These are phyloP conservation scores for Bombus affinis DNA, from an alignment of 1,140 invertebrate species.

Conservation along the genomic window DNA sequence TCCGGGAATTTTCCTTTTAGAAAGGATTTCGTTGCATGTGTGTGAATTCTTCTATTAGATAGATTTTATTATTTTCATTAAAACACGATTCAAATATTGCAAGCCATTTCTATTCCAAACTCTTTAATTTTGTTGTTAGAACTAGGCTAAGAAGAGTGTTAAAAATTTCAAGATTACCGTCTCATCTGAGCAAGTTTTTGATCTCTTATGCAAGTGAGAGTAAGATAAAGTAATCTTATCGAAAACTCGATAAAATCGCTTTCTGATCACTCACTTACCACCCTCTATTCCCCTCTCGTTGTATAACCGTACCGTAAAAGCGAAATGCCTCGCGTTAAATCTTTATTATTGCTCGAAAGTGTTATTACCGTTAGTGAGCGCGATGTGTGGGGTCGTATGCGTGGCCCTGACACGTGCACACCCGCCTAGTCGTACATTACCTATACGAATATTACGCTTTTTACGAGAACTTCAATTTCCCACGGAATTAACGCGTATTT, in stretches of 20 bases:
- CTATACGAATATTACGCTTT: conserved; percentile 44
- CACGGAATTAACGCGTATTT: conserved; percentile 35
- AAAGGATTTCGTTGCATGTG: too few species aligned
- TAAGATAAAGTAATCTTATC: not conserved
- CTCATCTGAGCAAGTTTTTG: not conserved
- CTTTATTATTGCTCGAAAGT: conserved; percentile 39
- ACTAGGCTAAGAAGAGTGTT: not conserved
- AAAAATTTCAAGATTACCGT: not conserved
- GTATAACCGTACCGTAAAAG: conserved; percentile 23
- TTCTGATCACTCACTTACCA: conserved; percentile 22
- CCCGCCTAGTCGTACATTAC: conserved; percentile 22
- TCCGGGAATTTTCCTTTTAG: too few species aligned
- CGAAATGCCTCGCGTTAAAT: conserved; percentile 38
- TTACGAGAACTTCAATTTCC: conserved; percentile 42
- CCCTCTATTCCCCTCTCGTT: not conserved
- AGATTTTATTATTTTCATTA: too few species aligned
- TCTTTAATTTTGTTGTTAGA: too few species aligned
- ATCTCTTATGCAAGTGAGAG: not conserved
- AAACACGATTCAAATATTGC: too few species aligned
- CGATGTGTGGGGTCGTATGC: not conserved
- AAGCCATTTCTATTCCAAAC: too few species aligned
- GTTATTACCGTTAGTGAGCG: conserved; percentile 28
- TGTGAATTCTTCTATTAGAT: too few species aligned
- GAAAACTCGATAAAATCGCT: conserved; percentile 34
- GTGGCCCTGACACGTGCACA: conserved; percentile 30